phyloP scores from a whole-genome alignment of 2,888 invertebrate species.

The Limnephilus auricula region DNA sequence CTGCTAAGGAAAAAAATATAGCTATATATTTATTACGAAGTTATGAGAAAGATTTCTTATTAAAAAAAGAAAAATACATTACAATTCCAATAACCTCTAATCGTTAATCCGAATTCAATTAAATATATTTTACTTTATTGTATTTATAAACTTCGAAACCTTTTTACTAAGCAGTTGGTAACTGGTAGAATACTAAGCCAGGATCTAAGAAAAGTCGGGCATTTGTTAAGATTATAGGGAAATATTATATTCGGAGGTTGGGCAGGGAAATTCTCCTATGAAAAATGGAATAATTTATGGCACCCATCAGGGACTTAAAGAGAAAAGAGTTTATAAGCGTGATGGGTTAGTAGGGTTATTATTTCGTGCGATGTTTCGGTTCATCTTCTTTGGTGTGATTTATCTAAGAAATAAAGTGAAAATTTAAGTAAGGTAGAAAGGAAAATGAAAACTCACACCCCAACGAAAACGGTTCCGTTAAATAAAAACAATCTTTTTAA shows the following conservation, averaged over 20 bases:
- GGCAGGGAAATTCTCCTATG: slow-evolving; percentile 59
- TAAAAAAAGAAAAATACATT: background rate
- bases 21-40: background rate
- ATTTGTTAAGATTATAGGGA: slow-evolving; percentile 66
- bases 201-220: slow-evolving; percentile 33
- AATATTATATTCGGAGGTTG: slow-evolving; percentile 58
- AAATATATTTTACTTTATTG: background rate
- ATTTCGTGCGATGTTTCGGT: slow-evolving; percentile 7
- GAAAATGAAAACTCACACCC: background rate
- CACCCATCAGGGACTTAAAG: slow-evolving; percentile 40
- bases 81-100: background rate
- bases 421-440: background rate
- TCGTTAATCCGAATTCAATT: background rate
- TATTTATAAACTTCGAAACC: background rate
- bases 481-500: background rate
- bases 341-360: slow-evolving; percentile 19
- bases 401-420: background rate
- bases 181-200: background rate
- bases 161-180: slow-evolving; percentile 7
- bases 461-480: background rate
- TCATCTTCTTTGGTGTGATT: background rate
- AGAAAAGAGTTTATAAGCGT: slow-evolving; percentile 42
- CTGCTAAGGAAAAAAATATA: background rate
- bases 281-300: slow-evolving; percentile 65
- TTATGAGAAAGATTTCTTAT: background rate